These are phyloP conservation scores for Odontomachus brunneus DNA, from an alignment of 1,140 invertebrate genomes.

Conservation along the genomic window DNA sequence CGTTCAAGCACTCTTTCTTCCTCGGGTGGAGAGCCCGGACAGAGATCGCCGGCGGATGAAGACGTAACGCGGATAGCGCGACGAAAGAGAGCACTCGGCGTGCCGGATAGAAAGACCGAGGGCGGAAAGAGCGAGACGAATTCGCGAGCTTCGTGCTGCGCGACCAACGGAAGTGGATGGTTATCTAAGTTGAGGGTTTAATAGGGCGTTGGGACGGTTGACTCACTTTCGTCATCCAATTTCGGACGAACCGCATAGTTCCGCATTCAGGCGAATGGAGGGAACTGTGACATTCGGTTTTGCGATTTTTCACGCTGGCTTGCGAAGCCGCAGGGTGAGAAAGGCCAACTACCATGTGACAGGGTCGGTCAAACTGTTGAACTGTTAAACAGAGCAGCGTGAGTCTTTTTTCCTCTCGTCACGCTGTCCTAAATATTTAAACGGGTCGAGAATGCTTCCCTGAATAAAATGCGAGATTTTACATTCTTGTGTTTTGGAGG, in stretches of 20 bases:
- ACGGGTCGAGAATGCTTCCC: conserved; percentile 72
- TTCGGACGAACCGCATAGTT: too few species aligned
- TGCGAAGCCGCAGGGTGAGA: conserved; percentile 41
- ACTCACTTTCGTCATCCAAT: too few species aligned
- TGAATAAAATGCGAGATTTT: conserved; percentile 41
- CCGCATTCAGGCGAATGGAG: too few species aligned
- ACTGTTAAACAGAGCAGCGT: conserved; percentile 59
- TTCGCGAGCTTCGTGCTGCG: not conserved
- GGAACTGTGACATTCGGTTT: conserved; percentile 16
- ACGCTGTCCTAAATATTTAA: conserved; percentile 76
- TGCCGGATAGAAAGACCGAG: not conserved
- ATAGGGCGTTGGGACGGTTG: conserved; percentile 23
- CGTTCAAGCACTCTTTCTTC: too few species aligned
- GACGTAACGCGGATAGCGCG: conserved; percentile 5
- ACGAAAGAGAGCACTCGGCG: not conserved
- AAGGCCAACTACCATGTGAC: conserved; percentile 75
- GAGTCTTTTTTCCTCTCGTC: conserved; percentile 18
- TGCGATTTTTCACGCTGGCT: conserved; percentile 74
- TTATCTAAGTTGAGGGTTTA: too few species aligned
- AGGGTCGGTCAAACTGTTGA: conserved; percentile 67
- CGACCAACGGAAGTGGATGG: conserved; percentile 22
- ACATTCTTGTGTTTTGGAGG: conserved; percentile 13
- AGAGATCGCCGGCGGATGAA: not conserved
- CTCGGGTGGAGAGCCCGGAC: too few species aligned
- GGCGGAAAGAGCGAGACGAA: conserved; percentile 41